Percentiles rank a stretch among this genome's conserved stretches.
Evolutionary conservation across 2,888 invertebrate species (phyloP).

Genomic region (Euproctis similis): DNA sequence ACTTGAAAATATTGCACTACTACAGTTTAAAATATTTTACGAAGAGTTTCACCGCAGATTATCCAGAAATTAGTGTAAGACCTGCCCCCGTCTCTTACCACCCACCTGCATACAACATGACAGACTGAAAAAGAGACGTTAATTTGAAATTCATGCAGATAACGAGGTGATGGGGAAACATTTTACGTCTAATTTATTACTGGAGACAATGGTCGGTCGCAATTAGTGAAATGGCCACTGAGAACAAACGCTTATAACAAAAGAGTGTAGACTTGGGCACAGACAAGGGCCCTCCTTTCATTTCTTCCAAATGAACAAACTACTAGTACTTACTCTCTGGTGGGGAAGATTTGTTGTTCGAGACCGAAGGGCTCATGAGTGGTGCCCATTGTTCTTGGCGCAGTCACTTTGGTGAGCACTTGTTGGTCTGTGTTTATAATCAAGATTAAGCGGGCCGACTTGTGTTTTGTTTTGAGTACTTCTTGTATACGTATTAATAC

Average conservation of each 20-base stretch:
- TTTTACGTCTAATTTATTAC: conserved; percentile 64
- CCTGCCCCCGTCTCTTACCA: conserved; percentile 16
- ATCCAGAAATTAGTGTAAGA: conserved; percentile 15
- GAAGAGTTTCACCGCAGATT: conserved; percentile 15
- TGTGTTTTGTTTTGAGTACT: conserved; percentile 26
- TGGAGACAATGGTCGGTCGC: conserved; percentile 67
- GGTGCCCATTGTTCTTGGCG: conserved; percentile 56
- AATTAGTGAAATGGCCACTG: conserved; percentile 73
- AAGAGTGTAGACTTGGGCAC: conserved; percentile 52
- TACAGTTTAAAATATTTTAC: conserved; percentile 12
- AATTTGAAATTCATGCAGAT: conserved; percentile 39
- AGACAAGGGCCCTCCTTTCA: conserved; percentile 60
- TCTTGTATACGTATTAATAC: no score
- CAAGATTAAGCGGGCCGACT: conserved; percentile 61
- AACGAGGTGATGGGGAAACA: conserved; percentile 47
- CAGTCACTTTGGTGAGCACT: conserved; percentile 63
- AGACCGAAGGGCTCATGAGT: conserved; percentile 60
- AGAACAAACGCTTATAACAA: conserved; percentile 70
- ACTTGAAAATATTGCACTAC: conserved; percentile 19
- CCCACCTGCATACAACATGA: conserved; percentile 1
- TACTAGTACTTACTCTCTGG: conserved; percentile 54
- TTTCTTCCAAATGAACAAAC: conserved; percentile 75
- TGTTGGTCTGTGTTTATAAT: conserved; percentile 59
- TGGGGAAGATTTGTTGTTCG: conserved; percentile 67
- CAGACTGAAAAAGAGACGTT: conserved; percentile 27